A percentile compares a stretch with the other conserved stretches of the same genome.
These are phyloP conservation scores for Ceratotherium simum DNA, from an alignment of 2,113 vertebrate species.

Conservation along the genomic window DNA sequence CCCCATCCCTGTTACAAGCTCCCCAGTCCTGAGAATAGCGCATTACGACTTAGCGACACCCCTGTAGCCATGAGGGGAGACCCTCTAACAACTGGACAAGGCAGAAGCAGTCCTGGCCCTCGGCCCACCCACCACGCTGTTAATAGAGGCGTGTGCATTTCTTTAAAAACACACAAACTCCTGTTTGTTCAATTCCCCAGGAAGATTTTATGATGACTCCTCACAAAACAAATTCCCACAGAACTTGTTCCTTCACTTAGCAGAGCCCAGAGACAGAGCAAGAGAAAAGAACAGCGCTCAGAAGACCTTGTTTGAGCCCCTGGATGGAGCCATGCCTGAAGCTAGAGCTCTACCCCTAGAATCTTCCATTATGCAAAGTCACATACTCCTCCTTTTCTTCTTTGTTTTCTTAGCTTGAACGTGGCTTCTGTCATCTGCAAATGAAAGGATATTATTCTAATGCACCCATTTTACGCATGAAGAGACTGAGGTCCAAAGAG, in stretches of 20 bases:
- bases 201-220: neutral
- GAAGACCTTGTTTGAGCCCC: neutral
- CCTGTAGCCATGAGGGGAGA: rapidly evolving
- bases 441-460: too few relatives aligned
- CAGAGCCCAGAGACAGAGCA: neutral
- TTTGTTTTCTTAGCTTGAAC: neutral
- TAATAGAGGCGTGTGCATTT: rapidly evolving
- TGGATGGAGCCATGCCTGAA: neutral
- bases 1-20: rapidly evolving
- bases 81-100: rapidly evolving
- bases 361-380: neutral
- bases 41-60: rapidly evolving
- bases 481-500: neutral
- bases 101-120: neutral
- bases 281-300: neutral
- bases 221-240: neutral
- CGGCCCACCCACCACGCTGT: rapidly evolving
- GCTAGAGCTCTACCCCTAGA: neutral
- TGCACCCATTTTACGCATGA: neutral
- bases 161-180: neutral
- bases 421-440: neutral
- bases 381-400: rapidly evolving
- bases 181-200: neutral
- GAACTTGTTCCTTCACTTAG: neutral
- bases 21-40: neutral